A percentile compares a stretch with the other conserved stretches of the same genome.
phyloP scores from a whole-genome alignment of 1,140 invertebrate species.

The Brachionus rubens region DNA sequence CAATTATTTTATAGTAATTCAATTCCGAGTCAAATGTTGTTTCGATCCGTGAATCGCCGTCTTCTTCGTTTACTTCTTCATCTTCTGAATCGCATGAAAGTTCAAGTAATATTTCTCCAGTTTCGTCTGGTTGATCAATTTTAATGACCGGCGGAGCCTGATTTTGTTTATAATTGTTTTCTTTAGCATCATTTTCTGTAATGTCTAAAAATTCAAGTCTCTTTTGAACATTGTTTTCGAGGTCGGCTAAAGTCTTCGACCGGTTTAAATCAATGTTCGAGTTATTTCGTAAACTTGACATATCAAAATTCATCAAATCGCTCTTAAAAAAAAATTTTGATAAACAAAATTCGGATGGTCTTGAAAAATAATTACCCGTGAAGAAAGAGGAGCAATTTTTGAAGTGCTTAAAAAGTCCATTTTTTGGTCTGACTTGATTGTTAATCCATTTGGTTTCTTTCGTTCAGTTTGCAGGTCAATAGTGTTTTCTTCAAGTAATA shows the following conservation, averaged over 20 bases:
- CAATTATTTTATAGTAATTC: constrained; percentile 35
- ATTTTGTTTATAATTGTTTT: not conserved
- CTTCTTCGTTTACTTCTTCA: not conserved
- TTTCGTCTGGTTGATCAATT: not conserved
- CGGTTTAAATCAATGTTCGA: not conserved
- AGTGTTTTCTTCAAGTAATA: constrained; percentile 7
- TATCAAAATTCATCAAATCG: not conserved
- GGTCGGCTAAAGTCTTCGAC: not conserved
- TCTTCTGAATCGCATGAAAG: constrained; percentile 11
- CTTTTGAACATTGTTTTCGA: constrained; percentile 23
- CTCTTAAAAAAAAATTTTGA: not conserved
- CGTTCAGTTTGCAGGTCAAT: not conserved
- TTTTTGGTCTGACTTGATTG: not conserved
- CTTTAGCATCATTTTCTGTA: not conserved
- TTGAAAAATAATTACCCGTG: not conserved
- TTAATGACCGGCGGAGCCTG: not conserved
- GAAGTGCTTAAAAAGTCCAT: not conserved
- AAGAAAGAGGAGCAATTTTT: not conserved
- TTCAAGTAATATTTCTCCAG: constrained; percentile 20
- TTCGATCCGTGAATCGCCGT: not conserved
- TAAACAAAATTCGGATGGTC: too few relatives aligned
- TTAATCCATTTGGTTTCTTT: not conserved
- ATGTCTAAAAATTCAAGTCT: constrained; percentile 9
- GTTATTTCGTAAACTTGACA: not conserved
- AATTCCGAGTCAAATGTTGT: not conserved